Evolutionary conservation across 2,113 vertebrate species (phyloP).

Genomic region (Mesembrinibis cayennensis): DNA sequence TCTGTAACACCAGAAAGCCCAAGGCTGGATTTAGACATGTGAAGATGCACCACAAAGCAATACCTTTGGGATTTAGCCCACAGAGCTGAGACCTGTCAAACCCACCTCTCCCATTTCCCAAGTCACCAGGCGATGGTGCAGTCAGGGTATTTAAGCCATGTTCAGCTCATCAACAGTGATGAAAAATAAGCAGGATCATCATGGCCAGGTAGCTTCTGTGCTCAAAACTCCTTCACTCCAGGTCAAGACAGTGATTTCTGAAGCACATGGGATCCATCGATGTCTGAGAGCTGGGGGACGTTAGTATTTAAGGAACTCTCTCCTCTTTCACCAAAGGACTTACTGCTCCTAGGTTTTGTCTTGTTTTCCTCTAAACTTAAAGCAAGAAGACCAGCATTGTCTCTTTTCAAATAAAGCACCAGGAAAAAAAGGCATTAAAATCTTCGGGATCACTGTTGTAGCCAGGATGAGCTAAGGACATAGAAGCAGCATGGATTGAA

Average conservation of each 20-base stretch:
- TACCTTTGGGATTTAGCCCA: neutral
- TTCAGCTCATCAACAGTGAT: neutral
- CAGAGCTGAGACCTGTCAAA: neutral
- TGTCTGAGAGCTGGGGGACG: neutral
- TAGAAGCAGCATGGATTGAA: neutral
- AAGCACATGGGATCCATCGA: neutral
- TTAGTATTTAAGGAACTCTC: neutral
- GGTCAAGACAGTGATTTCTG: neutral
- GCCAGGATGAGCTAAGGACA: neutral
- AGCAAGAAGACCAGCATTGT: neutral
- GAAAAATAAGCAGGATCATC: neutral
- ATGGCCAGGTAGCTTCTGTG: neutral
- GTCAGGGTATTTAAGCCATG: neutral
- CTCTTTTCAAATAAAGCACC: neutral
- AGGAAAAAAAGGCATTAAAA: neutral
- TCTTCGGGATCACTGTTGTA: neutral
- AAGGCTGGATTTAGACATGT: neutral
- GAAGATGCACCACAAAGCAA: neutral
- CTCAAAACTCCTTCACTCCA: neutral
- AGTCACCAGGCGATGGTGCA: neutral
- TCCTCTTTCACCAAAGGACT: neutral
- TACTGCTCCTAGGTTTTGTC: neutral
- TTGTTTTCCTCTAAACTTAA: neutral
- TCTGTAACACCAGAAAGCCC: neutral
- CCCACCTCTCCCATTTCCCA: neutral